These are phyloP conservation scores for Cryptus armator DNA, from an alignment of 2,888 invertebrate genomes.

Conservation along the genomic window DNA sequence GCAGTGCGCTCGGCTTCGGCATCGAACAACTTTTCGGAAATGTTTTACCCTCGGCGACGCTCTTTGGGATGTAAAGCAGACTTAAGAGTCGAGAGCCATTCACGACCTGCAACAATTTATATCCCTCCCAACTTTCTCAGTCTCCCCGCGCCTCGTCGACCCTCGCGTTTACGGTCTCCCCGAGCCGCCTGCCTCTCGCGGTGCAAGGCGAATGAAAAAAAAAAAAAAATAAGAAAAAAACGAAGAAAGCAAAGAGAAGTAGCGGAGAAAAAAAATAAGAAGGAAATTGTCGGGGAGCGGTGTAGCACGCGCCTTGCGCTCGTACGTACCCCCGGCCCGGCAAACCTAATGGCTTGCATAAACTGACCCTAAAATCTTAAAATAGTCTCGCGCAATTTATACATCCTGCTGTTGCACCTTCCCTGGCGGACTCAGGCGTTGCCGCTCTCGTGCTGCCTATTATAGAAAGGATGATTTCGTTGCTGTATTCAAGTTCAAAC, in stretches of 20 bases:
- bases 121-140: constrained; percentile 58
- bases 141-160: constrained; percentile 48
- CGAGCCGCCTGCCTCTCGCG: constrained; percentile 25
- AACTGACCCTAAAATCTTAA: constrained; percentile 83
- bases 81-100: constrained; percentile 63
- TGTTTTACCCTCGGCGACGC: constrained; percentile 16
- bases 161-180: constrained; percentile 50
- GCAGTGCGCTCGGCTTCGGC: neutral
- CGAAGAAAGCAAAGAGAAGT: constrained; percentile 1
- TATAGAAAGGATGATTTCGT: constrained; percentile 50
- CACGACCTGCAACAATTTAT: constrained; percentile 64
- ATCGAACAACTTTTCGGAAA: constrained; percentile 43
- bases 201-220: constrained; percentile 25
- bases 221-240: constrained; percentile 34
- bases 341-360: constrained; percentile 80
- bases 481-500: neutral
- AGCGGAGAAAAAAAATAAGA: constrained; percentile 57
- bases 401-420: constrained; percentile 83
- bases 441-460: constrained; percentile 29
- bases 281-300: constrained; percentile 70
- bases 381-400: constrained; percentile 84
- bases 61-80: constrained; percentile 64
- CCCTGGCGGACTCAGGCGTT: constrained; percentile 47
- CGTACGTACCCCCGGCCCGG: constrained; percentile 70
- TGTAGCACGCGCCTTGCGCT: constrained; percentile 72